phyloP scores from a whole-genome alignment of 2,113 vertebrate genomes.

The Paradoxurus hermaphroditus region DNA sequence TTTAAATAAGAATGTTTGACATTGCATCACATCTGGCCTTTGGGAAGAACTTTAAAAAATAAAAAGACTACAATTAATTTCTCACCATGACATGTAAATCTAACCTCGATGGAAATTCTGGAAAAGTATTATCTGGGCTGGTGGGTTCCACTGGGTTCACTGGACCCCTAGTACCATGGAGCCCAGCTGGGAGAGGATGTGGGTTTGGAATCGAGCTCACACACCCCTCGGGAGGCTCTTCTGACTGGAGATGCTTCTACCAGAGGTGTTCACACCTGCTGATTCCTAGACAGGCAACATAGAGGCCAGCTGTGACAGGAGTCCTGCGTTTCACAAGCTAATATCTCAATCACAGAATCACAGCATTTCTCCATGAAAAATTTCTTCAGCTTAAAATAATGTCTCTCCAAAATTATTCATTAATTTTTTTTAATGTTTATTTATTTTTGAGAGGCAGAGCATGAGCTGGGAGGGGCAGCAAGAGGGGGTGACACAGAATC shows the following conservation, averaged over 20 bases:
- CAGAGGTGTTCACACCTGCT: neutral
- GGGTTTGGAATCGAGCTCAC: neutral
- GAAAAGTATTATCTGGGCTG: neutral
- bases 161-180: neutral
- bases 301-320: neutral
- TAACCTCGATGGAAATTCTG: neutral
- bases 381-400: neutral
- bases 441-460: too few relatives aligned
- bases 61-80: neutral
- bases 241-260: neutral
- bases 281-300: neutral
- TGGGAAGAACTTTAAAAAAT: neutral
- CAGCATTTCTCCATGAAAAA: neutral
- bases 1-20: neutral
- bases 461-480: too few relatives aligned
- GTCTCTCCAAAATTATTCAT: neutral
- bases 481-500: too few relatives aligned
- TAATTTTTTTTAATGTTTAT: neutral
- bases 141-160: neutral
- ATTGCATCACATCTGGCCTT: neutral
- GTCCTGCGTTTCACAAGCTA: neutral
- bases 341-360: neutral
- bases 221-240: neutral
- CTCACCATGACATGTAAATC: neutral
- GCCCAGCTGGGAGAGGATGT: neutral